phyloP scores from a whole-genome alignment of 1,140 invertebrate genomes.

The Arion vulgaris region DNA sequence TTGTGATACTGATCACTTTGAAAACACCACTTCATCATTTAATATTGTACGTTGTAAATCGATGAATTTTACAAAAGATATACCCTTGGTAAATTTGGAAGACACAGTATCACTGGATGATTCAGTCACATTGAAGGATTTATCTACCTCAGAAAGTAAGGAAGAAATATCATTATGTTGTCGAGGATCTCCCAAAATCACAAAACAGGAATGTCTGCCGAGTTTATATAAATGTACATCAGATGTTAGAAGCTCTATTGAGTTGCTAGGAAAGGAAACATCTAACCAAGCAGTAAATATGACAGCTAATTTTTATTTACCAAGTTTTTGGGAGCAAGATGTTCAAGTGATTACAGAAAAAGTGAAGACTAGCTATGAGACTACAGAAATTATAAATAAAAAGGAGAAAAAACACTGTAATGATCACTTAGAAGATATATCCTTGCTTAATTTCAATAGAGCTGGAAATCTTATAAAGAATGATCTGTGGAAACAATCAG shows the following conservation, averaged over 20 bases:
- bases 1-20: neutral
- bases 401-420: neutral
- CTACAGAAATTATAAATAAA: neutral
- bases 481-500: no score
- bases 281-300: neutral
- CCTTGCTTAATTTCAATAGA: no score
- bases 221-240: no score
- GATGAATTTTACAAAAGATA: neutral
- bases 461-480: no score
- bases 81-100: no score
- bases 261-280: neutral
- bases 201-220: no score
- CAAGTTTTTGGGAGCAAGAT: neutral
- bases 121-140: no score
- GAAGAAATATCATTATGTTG: no score
- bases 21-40: neutral
- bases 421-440: neutral
- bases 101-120: no score
- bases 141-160: no score
- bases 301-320: neutral
- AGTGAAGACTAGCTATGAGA: neutral
- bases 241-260: no score
- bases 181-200: no score
- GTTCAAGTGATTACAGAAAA: neutral
- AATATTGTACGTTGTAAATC: neutral